Conservation (phyloP, 2,113 vertebrate genomes). For the Echinops telfairi region DNA sequence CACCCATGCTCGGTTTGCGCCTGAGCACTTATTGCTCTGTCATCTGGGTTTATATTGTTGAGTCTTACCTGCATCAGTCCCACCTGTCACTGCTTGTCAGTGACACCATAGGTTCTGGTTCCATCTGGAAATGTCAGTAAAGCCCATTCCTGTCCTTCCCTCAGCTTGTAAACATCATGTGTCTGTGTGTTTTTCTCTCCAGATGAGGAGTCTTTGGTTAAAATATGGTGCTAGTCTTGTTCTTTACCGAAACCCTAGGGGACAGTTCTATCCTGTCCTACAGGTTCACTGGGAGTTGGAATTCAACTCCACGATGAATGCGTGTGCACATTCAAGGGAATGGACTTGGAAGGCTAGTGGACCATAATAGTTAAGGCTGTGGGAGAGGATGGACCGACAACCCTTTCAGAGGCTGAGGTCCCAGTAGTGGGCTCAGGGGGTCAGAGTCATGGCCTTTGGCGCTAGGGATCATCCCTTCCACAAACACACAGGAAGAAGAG, state of each 20-base stretch:
- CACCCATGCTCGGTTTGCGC: too few species aligned
- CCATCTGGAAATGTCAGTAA: too few species aligned
- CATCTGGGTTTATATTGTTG: too few species aligned
- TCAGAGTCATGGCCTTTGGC: not conserved
- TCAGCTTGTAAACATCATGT: too few species aligned
- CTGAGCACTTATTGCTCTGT: too few species aligned
- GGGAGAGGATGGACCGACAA: not conserved
- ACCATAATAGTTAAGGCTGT: not conserved
- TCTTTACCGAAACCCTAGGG: not conserved
- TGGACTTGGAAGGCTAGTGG: not conserved
- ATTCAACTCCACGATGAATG: not conserved
- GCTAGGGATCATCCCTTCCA: not conserved
- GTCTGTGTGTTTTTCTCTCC: too few species aligned
- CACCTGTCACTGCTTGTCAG: too few species aligned
- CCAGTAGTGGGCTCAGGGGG: fast-evolving
- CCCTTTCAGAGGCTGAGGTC: not conserved
- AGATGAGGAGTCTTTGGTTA: too few species aligned
- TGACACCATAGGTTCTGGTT: too few species aligned
- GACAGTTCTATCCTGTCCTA: not conserved
- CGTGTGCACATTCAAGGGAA: not conserved
- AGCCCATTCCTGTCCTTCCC: too few species aligned
- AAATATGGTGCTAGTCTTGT: too few species aligned
- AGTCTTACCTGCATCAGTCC: too few species aligned
- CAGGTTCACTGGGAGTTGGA: not conserved
- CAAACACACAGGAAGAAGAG: not conserved